Base-by-base conservation (phyloP, 2,113 vertebrate genomes). In the Myocastor coypus region DNA sequence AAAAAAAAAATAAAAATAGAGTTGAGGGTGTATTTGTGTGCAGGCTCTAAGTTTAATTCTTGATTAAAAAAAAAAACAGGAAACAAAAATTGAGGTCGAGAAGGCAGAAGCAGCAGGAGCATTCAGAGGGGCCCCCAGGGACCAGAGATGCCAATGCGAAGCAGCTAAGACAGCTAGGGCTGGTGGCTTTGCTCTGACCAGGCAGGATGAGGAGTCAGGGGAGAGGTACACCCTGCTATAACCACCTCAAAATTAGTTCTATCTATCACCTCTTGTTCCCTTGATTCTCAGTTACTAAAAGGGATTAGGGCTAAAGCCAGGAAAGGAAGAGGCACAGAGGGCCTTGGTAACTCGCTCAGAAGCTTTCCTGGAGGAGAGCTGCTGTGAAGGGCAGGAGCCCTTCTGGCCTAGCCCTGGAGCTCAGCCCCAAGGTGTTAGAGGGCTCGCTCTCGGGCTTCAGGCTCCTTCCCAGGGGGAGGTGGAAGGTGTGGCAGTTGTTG, bases 211-310 rank as follows among this genome's bases (percentile, higher is more conserved):
- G 42, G 84, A 55, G 59, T 81, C 22, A 30, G 24, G 28, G 55
- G 89, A 92, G 63, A 89, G 50, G 16, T 20, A 9, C 46, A 14
- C 52, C 16, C 46, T 50, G 20, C 8, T 10, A 46, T 95, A 73
- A 94, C 73, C 87, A 96, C 81, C 94, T 86, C 40, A 89, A 92
- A 96, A 50, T 20, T 69, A 40, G 32, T 68, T 86, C 13, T 92
- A 81, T 95, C 52, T 87, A 37, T 94, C 57, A 59, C 32, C 83
- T 68, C 61, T 78, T 42, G 24, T 86, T 89, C 95, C 84, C 50
- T 50, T 80, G 46, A 20, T 61, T 68, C 37, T 24, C 30, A 75
- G 3, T 57, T 61, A 63, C 57, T 69, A 32, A 84, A 68, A 68
- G 32, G 85, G 83, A 81, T 37, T 37, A 69, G 24, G n/a, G 13